Percentiles rank a stretch among this genome's conserved stretches.
These are phyloP conservation scores for Silurus aristotelis DNA, from an alignment of 2,797 vertebrate species.

Conservation along the genomic window DNA sequence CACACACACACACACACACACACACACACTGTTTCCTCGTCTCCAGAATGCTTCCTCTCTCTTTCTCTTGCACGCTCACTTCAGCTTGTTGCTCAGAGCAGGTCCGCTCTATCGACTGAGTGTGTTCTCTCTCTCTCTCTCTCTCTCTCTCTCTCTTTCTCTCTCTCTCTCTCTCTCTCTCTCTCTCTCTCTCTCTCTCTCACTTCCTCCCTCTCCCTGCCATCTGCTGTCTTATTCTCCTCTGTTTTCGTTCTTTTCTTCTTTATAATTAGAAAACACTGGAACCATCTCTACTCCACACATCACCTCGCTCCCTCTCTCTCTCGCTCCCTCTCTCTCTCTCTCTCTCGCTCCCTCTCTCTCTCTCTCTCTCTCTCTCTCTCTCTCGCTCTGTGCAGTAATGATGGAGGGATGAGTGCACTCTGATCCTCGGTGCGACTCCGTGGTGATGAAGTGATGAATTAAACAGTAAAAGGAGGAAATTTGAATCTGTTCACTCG, in stretches of 20 bases:
- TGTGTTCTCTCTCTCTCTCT: constrained; percentile 16
- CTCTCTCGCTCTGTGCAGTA: neutral
- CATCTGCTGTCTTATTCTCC: constrained; percentile 20
- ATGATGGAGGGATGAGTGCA: neutral
- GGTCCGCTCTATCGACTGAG: neutral
- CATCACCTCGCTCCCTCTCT: constrained; percentile 14
- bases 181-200: neutral
- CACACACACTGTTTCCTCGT: neutral
- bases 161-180: neutral
- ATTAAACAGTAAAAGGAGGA: neutral
- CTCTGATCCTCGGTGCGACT: neutral
- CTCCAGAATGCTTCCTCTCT: neutral
- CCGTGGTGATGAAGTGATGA: neutral
- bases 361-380: constrained; percentile 15
- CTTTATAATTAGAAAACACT: neutral
- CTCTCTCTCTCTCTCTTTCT: neutral
- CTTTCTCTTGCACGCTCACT: neutral
- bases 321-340: constrained; percentile 10
- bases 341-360: neutral
- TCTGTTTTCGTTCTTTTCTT: neutral
- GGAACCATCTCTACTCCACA: neutral
- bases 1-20: neutral
- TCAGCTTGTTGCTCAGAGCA: constrained; percentile 17
- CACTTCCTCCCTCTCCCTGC: constrained; percentile 3
- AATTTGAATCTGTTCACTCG: neutral